These are phyloP conservation scores for Drosophila cardini DNA, from an alignment of 1,140 invertebrate species.

Conservation along the genomic window DNA sequence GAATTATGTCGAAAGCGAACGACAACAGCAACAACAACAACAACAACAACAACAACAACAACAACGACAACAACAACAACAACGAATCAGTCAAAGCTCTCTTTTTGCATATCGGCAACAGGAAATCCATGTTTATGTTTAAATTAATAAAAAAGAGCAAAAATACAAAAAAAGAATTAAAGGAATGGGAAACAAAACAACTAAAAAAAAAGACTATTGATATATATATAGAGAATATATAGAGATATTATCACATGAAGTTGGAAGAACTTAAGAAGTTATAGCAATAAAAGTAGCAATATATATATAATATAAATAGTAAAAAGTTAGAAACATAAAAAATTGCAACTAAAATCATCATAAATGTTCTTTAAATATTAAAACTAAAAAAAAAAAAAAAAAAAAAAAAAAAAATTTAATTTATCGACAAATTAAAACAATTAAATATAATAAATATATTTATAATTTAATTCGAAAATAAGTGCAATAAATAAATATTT, in stretches of 20 bases:
- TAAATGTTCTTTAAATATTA: no score
- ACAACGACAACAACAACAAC: constrained; percentile 27
- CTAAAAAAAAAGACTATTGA: constrained; percentile 15
- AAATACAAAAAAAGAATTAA: constrained; percentile 1
- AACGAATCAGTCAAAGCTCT: constrained; percentile 66
- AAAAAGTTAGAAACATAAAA: no score
- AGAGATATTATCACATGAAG: constrained; percentile 13
- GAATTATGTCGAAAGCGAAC: constrained; percentile 57
- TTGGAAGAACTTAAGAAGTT: no score
- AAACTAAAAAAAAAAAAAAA: no score
- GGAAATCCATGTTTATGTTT: constrained; percentile 83
- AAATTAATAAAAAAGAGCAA: constrained; percentile 74
- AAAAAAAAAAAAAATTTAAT: no score
- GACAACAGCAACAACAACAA: constrained; percentile 36
- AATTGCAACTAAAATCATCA: no score
- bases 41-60: constrained; percentile 37
- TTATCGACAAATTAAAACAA: no score
- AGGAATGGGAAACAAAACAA: constrained; percentile 9
- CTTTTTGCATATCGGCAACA: constrained; percentile 80
- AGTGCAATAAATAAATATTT: no score
- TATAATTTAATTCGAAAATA: no score
- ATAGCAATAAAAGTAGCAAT: neutral
- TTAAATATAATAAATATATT: no score
- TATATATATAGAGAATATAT: constrained; percentile 17
- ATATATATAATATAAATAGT: no score